These are phyloP conservation scores for Cossypha caffra DNA, from an alignment of 2,797 vertebrate genomes.

Conservation along the genomic window DNA sequence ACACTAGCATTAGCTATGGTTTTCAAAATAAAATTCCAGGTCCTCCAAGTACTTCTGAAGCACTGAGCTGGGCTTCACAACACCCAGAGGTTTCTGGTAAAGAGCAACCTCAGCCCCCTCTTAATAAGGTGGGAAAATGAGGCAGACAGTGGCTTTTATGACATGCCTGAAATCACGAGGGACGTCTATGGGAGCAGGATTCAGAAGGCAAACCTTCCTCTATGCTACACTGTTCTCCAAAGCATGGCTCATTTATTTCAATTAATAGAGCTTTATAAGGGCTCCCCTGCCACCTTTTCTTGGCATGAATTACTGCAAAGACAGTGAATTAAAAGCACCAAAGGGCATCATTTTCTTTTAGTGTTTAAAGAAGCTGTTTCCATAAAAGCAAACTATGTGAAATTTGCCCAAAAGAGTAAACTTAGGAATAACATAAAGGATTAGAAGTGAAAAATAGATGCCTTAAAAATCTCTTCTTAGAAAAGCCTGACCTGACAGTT, in stretches of 20 bases:
- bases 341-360: conserved; percentile 15
- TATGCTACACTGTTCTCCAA: conserved; percentile 2
- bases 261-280: conserved; percentile 42
- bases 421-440: background rate
- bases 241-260: conserved; percentile 59
- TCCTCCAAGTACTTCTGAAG: background rate
- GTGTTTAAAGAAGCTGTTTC: conserved; percentile 31
- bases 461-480: background rate
- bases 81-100: background rate
- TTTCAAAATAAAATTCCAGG: conserved; percentile 25
- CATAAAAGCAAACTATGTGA: background rate
- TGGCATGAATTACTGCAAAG: background rate
- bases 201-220: conserved; percentile 38
- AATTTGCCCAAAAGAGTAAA: background rate
- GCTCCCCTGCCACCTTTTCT: conserved; percentile 30
- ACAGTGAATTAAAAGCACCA: conserved; percentile 51
- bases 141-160: conserved; percentile 42
- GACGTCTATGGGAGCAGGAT: background rate
- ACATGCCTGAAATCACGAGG: conserved; percentile 19
- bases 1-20: background rate
- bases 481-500: background rate
- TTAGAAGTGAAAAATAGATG: background rate
- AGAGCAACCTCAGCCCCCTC: background rate
- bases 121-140: conserved; percentile 43
- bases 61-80: background rate